Conservation (phyloP, 2,888 invertebrate species). For the Heteropelma amictum region DNA sequence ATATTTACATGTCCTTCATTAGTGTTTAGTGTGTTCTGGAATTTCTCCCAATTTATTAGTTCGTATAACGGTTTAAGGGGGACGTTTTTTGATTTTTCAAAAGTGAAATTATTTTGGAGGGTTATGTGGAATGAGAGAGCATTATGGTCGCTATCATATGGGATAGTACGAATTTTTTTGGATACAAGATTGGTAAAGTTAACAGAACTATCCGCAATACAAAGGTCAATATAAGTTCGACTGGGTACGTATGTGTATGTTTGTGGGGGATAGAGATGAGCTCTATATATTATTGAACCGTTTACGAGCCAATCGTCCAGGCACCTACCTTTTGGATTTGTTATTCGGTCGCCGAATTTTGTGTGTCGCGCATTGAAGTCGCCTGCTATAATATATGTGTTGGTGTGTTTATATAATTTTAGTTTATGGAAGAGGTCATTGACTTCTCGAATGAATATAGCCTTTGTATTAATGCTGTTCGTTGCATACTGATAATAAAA, state of each 20-base stretch:
- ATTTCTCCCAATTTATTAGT: constrained; percentile 4
- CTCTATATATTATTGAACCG: neutral
- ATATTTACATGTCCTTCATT: no score
- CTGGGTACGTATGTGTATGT: neutral
- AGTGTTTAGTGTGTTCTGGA: neutral
- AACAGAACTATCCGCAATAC: constrained; percentile 15
- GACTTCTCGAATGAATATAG: constrained; percentile 3
- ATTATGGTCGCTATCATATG: constrained; percentile 40
- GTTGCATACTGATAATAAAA: no score
- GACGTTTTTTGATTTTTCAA: neutral
- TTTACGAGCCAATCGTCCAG: constrained; percentile 8
- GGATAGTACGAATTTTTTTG: neutral
- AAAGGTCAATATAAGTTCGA: constrained; percentile 6
- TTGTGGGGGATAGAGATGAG: neutral
- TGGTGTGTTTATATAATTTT: constrained; percentile 13
- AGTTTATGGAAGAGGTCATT: neutral
- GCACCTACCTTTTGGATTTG: constrained; percentile 9
- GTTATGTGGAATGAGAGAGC: neutral
- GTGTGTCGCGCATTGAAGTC: constrained; percentile 24
- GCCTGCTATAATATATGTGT: constrained; percentile 17
- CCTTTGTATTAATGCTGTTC: no score
- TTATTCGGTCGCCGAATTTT: neutral
- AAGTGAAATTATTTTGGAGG: neutral
- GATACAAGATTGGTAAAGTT: neutral
- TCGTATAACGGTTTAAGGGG: neutral